These are phyloP conservation scores for Pogonomyrmex barbatus DNA, from an alignment of 1,140 invertebrate genomes.

Conservation along the genomic window DNA sequence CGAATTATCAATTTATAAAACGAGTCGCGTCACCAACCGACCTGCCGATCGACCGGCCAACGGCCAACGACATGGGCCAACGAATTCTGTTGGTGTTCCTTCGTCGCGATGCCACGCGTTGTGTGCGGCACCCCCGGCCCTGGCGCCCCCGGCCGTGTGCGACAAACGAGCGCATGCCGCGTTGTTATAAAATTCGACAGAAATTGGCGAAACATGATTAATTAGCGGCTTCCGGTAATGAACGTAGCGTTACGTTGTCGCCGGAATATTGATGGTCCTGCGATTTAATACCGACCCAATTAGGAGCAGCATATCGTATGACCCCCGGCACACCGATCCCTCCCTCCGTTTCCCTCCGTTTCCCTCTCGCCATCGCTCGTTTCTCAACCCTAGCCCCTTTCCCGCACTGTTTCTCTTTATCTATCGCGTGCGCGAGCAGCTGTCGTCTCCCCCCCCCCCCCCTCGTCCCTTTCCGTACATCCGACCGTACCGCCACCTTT, in stretches of 20 bases:
- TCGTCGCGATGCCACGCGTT: neutral
- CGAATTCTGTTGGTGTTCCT: conserved; percentile 11
- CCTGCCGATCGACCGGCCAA: neutral
- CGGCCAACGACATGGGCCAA: conserved; percentile 12
- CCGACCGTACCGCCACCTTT: neutral
- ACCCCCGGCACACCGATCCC: neutral
- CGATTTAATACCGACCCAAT: conserved; percentile 71
- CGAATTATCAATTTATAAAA: conserved; percentile 63
- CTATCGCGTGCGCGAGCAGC: neutral
- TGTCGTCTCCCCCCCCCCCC: neutral
- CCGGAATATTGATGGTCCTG: conserved; percentile 65
- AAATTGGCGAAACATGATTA: conserved; percentile 69
- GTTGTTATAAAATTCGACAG: conserved; percentile 68
- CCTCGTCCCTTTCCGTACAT: neutral
- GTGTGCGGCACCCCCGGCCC: neutral
- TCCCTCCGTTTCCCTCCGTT: neutral
- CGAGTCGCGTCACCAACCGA: neutral
- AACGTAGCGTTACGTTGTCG: conserved; percentile 59
- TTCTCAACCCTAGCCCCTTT: neutral
- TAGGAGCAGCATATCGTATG: conserved; percentile 63
- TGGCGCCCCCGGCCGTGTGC: conserved; percentile 40
- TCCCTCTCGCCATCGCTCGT: neutral
- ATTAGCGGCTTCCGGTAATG: conserved; percentile 69
- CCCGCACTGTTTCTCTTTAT: neutral
- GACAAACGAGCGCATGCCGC: conserved; percentile 46